These are phyloP conservation scores for Pterocles orientalis DNA, from an alignment of 2,113 vertebrate species.

Conservation along the genomic window DNA sequence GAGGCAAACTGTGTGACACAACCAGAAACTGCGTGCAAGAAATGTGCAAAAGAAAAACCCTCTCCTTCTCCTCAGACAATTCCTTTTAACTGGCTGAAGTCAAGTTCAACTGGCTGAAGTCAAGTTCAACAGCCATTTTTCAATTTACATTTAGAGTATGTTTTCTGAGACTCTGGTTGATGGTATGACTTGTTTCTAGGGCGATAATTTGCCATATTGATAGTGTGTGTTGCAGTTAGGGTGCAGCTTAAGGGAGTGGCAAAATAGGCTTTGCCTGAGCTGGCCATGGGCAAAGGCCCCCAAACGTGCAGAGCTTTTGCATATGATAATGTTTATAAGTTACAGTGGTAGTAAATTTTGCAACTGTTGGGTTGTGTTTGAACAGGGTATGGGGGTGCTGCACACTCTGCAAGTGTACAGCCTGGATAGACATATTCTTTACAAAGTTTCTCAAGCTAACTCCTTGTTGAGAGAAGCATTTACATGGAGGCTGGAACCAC, in stretches of 20 bases:
- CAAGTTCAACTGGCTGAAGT: background rate
- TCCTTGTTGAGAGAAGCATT: background rate
- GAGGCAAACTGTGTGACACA: background rate
- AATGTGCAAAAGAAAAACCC: background rate
- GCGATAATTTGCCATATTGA: background rate
- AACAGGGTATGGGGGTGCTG: background rate
- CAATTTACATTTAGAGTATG: background rate
- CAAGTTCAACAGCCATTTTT: background rate
- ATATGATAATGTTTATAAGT: background rate
- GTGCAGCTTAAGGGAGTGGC: background rate
- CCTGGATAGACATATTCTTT: background rate
- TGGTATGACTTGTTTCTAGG: background rate
- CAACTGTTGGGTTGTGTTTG: background rate
- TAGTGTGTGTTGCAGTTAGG: background rate
- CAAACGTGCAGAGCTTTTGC: background rate
- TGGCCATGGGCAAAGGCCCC: background rate
- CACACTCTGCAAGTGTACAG: background rate
- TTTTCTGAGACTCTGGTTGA: background rate
- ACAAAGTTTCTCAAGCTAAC: background rate
- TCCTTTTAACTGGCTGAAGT: background rate
- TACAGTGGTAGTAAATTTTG: background rate
- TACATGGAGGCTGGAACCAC: background rate
- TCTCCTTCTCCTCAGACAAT: background rate
- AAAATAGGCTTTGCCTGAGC: background rate
- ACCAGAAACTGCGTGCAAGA: background rate